These are phyloP conservation scores for Ictalurus furcatus DNA, from an alignment of 2,113 vertebrate genomes.

Conservation along the genomic window DNA sequence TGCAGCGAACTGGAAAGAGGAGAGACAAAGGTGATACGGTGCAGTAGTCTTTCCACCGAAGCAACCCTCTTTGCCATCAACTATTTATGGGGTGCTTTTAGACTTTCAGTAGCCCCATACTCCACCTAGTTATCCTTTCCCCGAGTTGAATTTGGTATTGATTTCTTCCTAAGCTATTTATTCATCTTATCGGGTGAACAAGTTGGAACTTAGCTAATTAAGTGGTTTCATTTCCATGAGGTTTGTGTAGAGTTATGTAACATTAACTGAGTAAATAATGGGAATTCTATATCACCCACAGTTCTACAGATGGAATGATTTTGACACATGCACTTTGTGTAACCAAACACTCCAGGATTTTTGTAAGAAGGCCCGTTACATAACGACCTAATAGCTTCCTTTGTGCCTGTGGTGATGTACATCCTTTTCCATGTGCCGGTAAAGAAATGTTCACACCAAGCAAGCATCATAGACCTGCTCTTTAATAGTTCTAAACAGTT, in stretches of 20 bases:
- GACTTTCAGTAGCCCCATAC: background rate
- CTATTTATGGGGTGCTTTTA: conserved; percentile 47
- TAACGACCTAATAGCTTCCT: conserved; percentile 35
- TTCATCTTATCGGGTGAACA: background rate
- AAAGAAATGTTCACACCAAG: conserved; percentile 31
- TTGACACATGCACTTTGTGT: background rate
- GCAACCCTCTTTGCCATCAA: conserved; percentile 38
- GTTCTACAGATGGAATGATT: conserved; percentile 11
- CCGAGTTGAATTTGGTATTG: background rate
- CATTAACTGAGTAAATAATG: background rate
- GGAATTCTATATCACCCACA: background rate
- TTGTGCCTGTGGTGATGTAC: conserved; percentile 39
- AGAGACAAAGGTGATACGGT: conserved; percentile 45
- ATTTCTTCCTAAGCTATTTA: background rate
- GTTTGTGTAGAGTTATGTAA: background rate
- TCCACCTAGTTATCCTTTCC: conserved; percentile 7
- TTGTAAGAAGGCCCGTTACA: conserved; percentile 15
- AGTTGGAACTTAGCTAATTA: background rate
- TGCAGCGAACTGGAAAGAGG: conserved; percentile 42
- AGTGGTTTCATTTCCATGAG: background rate
- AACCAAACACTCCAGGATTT: conserved; percentile 13
- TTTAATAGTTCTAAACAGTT: conserved; percentile 46
- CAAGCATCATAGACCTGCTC: conserved; percentile 5
- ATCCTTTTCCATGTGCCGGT: conserved; percentile 20
- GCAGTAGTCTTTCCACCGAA: conserved; percentile 31